Conservation (phyloP, 2,888 invertebrate genomes). For the Tipula vernalis region DNA sequence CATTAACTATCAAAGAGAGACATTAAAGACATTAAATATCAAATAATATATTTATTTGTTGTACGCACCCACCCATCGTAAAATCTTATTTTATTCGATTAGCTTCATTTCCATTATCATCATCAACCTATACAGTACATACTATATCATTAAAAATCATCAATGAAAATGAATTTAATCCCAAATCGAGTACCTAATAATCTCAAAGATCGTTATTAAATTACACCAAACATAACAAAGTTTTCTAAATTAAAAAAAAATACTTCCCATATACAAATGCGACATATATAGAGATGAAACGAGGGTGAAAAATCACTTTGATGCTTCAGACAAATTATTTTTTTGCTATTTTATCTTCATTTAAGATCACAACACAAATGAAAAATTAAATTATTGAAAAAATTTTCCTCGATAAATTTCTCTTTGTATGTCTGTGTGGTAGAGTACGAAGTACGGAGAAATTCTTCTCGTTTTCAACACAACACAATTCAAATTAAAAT, state of each 20-base stretch:
- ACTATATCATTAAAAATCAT: not conserved
- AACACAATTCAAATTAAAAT: constrained; percentile 4
- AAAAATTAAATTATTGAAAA: not conserved
- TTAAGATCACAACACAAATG: not conserved
- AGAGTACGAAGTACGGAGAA: not conserved
- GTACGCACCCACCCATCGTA: not conserved
- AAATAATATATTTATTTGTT: no score
- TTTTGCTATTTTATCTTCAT: not conserved
- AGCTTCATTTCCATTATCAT: not conserved
- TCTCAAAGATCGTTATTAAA: not conserved
- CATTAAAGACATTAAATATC: no score
- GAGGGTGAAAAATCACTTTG: not conserved
- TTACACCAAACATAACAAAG: not conserved
- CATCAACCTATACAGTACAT: not conserved
- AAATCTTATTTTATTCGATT: not conserved
- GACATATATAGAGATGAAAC: not conserved
- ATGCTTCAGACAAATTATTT: not conserved
- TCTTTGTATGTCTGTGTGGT: not conserved
- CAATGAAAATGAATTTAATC: not conserved
- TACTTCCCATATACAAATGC: not conserved
- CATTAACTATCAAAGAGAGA: no score
- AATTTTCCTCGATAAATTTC: not conserved
- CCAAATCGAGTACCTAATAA: not conserved
- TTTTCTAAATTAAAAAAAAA: not conserved
- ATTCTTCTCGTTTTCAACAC: not conserved